Conservation (phyloP, 92 coral and sea anemone genomes). For the Ricordea florida region DNA sequence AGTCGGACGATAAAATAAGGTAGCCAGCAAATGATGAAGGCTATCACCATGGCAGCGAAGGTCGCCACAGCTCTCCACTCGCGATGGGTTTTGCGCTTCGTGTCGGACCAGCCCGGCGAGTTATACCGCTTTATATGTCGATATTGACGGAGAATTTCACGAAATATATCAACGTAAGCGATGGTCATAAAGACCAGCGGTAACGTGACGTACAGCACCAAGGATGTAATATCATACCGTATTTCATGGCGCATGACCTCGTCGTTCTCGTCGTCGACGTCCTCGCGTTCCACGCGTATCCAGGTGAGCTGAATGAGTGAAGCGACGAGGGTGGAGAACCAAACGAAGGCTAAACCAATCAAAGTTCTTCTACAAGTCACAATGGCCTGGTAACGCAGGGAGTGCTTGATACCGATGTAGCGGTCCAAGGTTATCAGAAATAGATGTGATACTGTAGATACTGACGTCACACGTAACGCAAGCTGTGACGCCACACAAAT, state of each 20-base stretch:
- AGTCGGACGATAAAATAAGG: slow-evolving; percentile 49
- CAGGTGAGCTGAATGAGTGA: slow-evolving; percentile 57
- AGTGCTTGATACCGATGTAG: slow-evolving; percentile 61
- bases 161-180: slow-evolving; percentile 45
- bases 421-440: slow-evolving; percentile 64
- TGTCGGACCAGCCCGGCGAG: slow-evolving; percentile 51
- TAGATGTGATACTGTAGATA: slow-evolving; percentile 56
- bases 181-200: slow-evolving; percentile 51
- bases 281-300: slow-evolving; percentile 13
- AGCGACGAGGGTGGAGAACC: slow-evolving; percentile 42
- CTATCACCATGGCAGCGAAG: slow-evolving; percentile 47
- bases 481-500: slow-evolving; percentile 29
- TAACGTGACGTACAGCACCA: slow-evolving; percentile 37
- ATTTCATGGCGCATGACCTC: slow-evolving; percentile 47
- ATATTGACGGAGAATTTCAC: slow-evolving; percentile 57
- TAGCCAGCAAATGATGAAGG: slow-evolving; percentile 56
- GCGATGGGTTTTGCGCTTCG: slow-evolving; percentile 35
- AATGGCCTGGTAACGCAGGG: slow-evolving; percentile 63
- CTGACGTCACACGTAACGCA: slow-evolving; percentile 57
- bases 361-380: slow-evolving; percentile 50
- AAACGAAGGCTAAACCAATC: slow-evolving; percentile 6
- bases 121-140: slow-evolving; percentile 56
- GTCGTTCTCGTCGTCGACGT: slow-evolving; percentile 31
- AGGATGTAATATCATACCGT: slow-evolving; percentile 40
- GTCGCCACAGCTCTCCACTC: slow-evolving; percentile 69